Base-by-base conservation (phyloP, 2,113 vertebrate genomes). In the Esox niger region DNA sequence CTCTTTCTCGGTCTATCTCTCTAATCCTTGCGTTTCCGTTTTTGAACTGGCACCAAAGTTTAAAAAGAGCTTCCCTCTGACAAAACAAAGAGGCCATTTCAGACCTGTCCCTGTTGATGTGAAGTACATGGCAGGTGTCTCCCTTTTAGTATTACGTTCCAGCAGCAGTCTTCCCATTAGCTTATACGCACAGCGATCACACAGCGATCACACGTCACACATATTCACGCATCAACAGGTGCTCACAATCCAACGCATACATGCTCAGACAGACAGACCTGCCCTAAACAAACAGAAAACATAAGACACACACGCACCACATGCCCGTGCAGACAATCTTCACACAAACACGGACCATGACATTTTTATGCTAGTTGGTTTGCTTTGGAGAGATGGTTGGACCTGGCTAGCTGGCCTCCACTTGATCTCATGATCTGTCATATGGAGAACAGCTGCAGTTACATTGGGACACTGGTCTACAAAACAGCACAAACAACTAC, bases 391-490 rank as follows among this genome's bases (percentile, higher is more conserved):
- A 2, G 20, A 43, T 33, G 62, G 11, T 20, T 4, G 9, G 2
- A 23, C 15, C 35, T 15, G 35, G 13, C 15, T 15, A 13, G 4
- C 35, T 43, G 35, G 35, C 11, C 35, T 43, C 35, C 35, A n/a
- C n/a, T n/a, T n/a, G n/a, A n/a, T n/a, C 35, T 30, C 4, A 33
- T 23, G 29, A 2, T 20, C 6, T 47, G 20, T 61, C 76, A 75
- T 84, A 75, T 77, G 76, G 77, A 69, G 47, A 56, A 23, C 79
- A 84, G 71, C 74, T 81, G 82, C 59, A 52, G 54, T 29, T 49
- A 33, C 62, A 56, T 59, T 46, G n/a, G 55, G 57, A 55, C 52
- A 65, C 62, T 64, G 66, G 30, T 61, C 54, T 65, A 55, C 17
- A 58, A 26, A 70, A 58, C 60, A 30, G 63, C 69, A 58, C 43